Percentiles rank a stretch among this genome's conserved stretches.
Evolutionary conservation across 2,113 vertebrate species (phyloP).

Genomic region (Jacana jacana): DNA sequence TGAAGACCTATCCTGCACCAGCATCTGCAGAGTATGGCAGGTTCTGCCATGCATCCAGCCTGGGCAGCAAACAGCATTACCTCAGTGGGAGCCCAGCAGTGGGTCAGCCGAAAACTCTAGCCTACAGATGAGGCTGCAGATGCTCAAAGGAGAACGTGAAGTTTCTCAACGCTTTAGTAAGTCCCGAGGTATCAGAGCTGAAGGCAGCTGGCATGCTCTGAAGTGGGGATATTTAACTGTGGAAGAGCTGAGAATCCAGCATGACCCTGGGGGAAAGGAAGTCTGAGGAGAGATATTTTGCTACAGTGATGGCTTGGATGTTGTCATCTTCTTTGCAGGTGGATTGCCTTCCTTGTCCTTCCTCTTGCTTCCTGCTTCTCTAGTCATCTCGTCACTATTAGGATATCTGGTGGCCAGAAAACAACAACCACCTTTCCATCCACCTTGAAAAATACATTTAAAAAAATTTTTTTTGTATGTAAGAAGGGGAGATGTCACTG

Average conservation of each 20-base stretch:
- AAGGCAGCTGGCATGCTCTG: background rate
- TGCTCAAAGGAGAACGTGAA: background rate
- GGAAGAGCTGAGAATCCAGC: background rate
- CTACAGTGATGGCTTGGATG: background rate
- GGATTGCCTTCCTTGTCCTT: background rate
- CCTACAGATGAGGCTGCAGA: background rate
- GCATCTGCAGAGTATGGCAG: background rate
- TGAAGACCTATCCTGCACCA: background rate
- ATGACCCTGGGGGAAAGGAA: background rate
- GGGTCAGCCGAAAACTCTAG: background rate
- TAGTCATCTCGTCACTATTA: background rate
- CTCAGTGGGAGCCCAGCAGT: background rate
- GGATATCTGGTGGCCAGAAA: background rate
- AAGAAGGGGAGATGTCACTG: background rate
- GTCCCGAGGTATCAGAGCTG: background rate
- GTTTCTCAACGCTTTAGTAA: background rate
- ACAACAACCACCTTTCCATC: background rate
- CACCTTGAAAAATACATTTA: background rate
- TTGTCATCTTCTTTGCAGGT: background rate
- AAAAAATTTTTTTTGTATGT: too few species aligned
- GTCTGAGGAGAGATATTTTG: background rate
- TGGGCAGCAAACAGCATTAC: background rate
- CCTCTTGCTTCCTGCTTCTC: background rate
- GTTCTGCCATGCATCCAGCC: rapidly evolving
- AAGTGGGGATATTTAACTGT: background rate